Evolutionary conservation across 2,888 invertebrate species (phyloP).

Genomic region (Drosophila kuntzei): DNA sequence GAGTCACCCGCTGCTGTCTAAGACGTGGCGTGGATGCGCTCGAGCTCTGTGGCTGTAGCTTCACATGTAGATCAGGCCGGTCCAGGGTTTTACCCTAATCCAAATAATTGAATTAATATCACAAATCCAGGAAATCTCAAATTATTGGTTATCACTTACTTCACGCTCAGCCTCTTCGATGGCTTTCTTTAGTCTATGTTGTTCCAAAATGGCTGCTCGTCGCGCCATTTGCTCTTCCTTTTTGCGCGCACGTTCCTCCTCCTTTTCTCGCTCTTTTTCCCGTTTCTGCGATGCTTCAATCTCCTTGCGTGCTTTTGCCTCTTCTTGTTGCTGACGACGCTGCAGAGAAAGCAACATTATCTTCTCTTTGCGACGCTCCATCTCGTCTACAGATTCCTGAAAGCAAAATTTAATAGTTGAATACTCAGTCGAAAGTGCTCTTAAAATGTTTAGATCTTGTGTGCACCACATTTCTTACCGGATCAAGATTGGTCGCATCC

Average conservation of each 20-base stretch:
- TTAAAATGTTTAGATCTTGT: too few relatives aligned
- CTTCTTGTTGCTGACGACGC: conserved; percentile 95
- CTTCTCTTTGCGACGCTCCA: conserved; percentile 96
- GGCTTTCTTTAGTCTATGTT: conserved; percentile 96
- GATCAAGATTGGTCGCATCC: conserved; percentile 89
- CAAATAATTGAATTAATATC: background rate
- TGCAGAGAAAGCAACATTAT: conserved; percentile 95
- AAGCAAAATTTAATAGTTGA: conserved; percentile 33
- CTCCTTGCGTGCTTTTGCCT: conserved; percentile 93
- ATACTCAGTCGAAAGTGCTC: background rate
- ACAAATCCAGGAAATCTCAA: rapidly evolving
- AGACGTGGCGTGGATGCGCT: conserved; percentile 87
- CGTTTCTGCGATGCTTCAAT: conserved; percentile 91
- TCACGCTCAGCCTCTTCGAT: conserved; percentile 96
- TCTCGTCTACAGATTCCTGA: conserved; percentile 94
- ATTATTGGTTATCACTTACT: conserved; percentile 84
- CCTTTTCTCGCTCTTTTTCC: conserved; percentile 91
- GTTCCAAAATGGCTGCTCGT: conserved; percentile 94
- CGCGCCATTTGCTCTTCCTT: conserved; percentile 94
- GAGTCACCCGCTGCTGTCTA: conserved; percentile 88
- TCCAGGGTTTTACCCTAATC: conserved; percentile 92
- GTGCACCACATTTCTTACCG: conserved; percentile 86
- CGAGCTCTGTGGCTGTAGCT: conserved; percentile 86
- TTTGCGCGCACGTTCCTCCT: conserved; percentile 91
- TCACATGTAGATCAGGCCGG: conserved; percentile 88